Evolutionary conservation across 2,888 invertebrate genomes (phyloP), one percentile per base, ranked within the genome.

Genomic region (Tiliacea aurago): DNA sequence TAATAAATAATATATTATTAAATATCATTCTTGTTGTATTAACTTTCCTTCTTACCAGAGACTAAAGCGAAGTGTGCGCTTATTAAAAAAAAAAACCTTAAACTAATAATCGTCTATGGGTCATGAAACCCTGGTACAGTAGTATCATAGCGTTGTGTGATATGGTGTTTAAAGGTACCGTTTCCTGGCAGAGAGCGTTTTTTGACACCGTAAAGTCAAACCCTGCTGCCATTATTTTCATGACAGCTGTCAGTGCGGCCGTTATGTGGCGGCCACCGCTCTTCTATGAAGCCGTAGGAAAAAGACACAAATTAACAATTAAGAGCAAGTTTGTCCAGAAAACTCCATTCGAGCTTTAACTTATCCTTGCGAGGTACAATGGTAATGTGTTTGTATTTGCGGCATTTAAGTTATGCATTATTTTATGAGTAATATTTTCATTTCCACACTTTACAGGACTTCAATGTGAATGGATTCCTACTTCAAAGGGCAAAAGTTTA

Each of bases 391-490:
- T 62, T 18, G 23, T 62, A 18, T 23, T 11, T 64, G n/a, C 33
- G 33, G 4, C 15, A 33, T 23, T 62, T 28, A 47, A 20, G 28
- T 47, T 28, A 28, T 9, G 28, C 20, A 20, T 63, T 7, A 43
- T 47, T 20, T 37, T 10, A n/a, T n/a, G 5, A 64, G 37, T 53
- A 65, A 53, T 23, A 4, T 18, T 37, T 55, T 37, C 4, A 23
- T 20, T 6, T 49, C 0, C 4, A 1, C 0, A 20, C 5, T 65
- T 49, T 64, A 33, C 64, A 64, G 64, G n/a, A 53, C 6, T 51
- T 51, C 15, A 37, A 10, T 51, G n/a, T 51, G 64, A 49, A 28
- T 69, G 41, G 41, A 69, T 69, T 28, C 49, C 69, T 28, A 65
- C 49, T 4, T 0, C 11, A 15, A 69, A 41, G 7, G 56, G 70